Conservation (phyloP, 2,888 invertebrate genomes). For the Plagodis dolabraria region DNA sequence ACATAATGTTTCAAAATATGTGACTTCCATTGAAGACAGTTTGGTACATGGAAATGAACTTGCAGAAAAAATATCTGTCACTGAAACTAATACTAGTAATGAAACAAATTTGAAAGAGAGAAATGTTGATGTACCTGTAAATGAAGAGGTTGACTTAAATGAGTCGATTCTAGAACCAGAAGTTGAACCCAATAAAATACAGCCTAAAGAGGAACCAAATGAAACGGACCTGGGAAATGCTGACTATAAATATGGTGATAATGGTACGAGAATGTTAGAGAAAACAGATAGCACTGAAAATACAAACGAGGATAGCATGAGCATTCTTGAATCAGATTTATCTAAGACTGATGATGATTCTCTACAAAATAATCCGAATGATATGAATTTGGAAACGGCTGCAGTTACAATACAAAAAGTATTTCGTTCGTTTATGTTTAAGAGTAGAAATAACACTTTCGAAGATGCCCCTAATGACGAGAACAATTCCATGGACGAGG, state of each 20-base stretch:
- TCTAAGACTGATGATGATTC: slow-evolving; percentile 35
- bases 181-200: slow-evolving; percentile 1
- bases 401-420: slow-evolving; percentile 85
- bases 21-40: neutral
- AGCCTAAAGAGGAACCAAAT: neutral
- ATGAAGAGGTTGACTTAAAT: neutral
- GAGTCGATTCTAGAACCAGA: neutral
- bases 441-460: slow-evolving; percentile 72
- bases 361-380: slow-evolving; percentile 40
- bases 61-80: neutral
- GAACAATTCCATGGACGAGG: slow-evolving; percentile 53
- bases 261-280: slow-evolving; percentile 8
- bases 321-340: slow-evolving; percentile 32
- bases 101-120: neutral
- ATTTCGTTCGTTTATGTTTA: slow-evolving; percentile 78
- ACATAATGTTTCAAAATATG: neutral
- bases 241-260: slow-evolving; percentile 12
- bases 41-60: slow-evolving; percentile 6
- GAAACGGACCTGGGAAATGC: slow-evolving; percentile 1
- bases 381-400: slow-evolving; percentile 80
- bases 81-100: neutral
- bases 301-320: slow-evolving; percentile 32
- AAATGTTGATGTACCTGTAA: neutral
- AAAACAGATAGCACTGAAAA: slow-evolving; percentile 31
- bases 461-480: slow-evolving; percentile 67